These are phyloP conservation scores for Silurus meridionalis DNA, from an alignment of 2,113 vertebrate genomes.

Conservation along the genomic window DNA sequence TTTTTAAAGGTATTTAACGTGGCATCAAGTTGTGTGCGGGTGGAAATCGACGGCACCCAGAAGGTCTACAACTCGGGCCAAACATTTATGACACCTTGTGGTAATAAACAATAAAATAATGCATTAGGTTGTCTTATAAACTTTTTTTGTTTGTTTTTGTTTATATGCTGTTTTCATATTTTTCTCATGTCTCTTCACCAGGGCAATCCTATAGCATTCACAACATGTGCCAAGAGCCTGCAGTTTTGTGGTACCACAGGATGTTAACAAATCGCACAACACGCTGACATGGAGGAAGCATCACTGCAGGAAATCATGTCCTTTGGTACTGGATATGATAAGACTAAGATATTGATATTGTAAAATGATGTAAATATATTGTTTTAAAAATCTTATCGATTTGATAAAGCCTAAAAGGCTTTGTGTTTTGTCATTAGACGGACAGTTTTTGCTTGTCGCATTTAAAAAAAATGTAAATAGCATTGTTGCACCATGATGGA, in stretches of 20 bases:
- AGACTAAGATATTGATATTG: not conserved
- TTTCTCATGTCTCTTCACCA: slow-evolving; percentile 44
- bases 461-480: slow-evolving; percentile 38
- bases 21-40: slow-evolving; percentile 65
- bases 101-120: slow-evolving; percentile 52
- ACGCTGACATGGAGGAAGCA: slow-evolving; percentile 1
- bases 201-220: slow-evolving; percentile 70
- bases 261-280: slow-evolving; percentile 43
- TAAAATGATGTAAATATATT: slow-evolving; percentile 33
- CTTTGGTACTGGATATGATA: not conserved
- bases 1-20: slow-evolving; percentile 67
- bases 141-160: not conserved
- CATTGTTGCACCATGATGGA: not conserved
- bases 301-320: slow-evolving; percentile 1
- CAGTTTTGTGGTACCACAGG: slow-evolving; percentile 68
- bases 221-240: slow-evolving; percentile 66
- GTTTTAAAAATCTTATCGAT: not conserved
- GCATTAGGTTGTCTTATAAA: not conserved
- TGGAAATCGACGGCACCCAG: slow-evolving; percentile 58
- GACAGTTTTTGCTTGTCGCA: not conserved
- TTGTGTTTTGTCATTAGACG: not conserved
- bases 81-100: slow-evolving; percentile 68
- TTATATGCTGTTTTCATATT: not conserved
- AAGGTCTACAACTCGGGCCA: slow-evolving; percentile 59
- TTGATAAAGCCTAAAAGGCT: not conserved